Conservation (phyloP, 1,140 invertebrate species). For the Eufriesea mexicana region DNA sequence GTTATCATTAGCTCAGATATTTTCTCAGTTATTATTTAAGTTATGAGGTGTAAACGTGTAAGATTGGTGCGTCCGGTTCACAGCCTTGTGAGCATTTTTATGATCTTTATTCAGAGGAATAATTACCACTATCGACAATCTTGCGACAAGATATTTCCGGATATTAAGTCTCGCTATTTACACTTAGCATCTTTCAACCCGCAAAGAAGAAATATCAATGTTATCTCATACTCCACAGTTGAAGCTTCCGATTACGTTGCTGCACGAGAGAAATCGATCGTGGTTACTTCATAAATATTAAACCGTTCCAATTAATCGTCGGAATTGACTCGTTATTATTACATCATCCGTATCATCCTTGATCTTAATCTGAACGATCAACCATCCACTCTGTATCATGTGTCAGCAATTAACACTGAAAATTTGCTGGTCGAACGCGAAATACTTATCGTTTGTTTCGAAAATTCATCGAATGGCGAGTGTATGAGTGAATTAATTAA, state of each 20-base stretch:
- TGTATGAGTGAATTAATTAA: slow-evolving; percentile 41
- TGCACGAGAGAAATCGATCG: not conserved
- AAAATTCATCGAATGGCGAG: not conserved
- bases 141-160: not conserved
- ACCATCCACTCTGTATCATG: not conserved
- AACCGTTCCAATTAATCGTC: not conserved
- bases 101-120: not conserved
- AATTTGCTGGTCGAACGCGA: not conserved
- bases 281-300: not conserved
- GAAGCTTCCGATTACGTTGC: not conserved
- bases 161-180: not conserved
- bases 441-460: slow-evolving; percentile 3
- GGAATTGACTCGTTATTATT: no score
- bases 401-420: not conserved
- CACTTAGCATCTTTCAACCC: not conserved
- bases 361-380: slow-evolving; percentile 9
- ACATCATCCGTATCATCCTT: not conserved
- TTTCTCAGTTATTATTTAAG: not conserved
- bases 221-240: not conserved
- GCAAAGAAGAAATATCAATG: not conserved
- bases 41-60: not conserved
- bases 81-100: not conserved
- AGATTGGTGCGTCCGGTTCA: not conserved
- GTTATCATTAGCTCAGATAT: no score
- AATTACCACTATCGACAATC: not conserved